Percentiles rank a stretch among this genome's conserved stretches.
phyloP scores from a whole-genome alignment of 2,113 vertebrate species.

The Rostratula benghalensis region DNA sequence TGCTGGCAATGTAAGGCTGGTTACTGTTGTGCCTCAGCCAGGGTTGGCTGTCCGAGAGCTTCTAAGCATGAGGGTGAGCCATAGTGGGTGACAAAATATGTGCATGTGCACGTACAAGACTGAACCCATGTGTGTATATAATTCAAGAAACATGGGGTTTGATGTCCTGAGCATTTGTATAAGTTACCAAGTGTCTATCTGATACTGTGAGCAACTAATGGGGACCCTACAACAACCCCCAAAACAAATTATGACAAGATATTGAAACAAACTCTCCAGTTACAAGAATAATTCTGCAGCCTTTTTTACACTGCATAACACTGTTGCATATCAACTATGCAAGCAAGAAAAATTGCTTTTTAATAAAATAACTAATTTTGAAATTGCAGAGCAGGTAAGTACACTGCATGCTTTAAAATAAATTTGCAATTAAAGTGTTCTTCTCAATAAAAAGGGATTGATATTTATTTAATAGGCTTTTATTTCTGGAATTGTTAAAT shows the following conservation, averaged over 20 bases:
- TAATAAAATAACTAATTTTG: background rate
- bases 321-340: background rate
- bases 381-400: background rate
- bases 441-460: background rate
- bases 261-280: background rate
- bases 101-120: background rate
- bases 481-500: conserved; percentile 1
- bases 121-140: background rate
- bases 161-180: background rate
- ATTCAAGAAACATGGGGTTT: background rate
- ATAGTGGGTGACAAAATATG: background rate
- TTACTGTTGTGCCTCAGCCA: background rate
- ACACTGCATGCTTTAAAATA: background rate
- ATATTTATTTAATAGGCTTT: background rate
- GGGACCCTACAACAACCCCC: fast-evolving
- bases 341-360: background rate
- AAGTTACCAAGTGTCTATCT: background rate
- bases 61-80: background rate
- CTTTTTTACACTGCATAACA: background rate
- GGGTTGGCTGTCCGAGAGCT: fast-evolving
- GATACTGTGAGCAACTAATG: background rate
- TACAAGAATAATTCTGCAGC: background rate
- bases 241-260: background rate
- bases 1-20: background rate
- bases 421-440: background rate